Conservation (phyloP, 2,888 invertebrate species). For the Myopa testacea region DNA sequence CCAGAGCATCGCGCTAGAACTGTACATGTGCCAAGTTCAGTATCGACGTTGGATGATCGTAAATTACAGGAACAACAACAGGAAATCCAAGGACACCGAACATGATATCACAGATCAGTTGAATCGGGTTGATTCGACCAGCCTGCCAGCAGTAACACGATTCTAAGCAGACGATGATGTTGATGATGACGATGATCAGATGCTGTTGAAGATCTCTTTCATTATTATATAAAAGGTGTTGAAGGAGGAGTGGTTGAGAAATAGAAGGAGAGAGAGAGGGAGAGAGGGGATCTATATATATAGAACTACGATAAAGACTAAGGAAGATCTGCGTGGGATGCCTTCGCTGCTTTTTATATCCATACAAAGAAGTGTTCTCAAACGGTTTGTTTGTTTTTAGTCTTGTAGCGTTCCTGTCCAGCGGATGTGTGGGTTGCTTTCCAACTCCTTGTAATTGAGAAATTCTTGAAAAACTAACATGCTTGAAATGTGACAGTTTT, state of each 20-base stretch:
- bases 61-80: slow-evolving; percentile 15
- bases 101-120: not conserved
- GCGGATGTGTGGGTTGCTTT: not conserved
- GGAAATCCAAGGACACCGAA: not conserved
- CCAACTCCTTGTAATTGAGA: not conserved
- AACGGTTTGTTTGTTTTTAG: not conserved
- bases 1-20: no score
- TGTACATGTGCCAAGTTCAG: not conserved
- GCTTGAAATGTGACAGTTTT: not conserved
- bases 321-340: no score
- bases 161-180: no score
- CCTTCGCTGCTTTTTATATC: not conserved
- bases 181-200: no score
- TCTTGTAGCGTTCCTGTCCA: not conserved
- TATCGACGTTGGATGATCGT: not conserved
- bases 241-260: no score
- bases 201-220: not conserved
- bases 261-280: not conserved
- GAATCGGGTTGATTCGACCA: no score
- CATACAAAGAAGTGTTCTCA: not conserved
- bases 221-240: not conserved
- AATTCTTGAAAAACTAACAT: not conserved
- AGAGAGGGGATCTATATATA: not conserved
- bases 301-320: not conserved
- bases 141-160: no score